Evolutionary conservation across 1,140 invertebrate species (phyloP).

Genomic region (Micrasema longulum): DNA sequence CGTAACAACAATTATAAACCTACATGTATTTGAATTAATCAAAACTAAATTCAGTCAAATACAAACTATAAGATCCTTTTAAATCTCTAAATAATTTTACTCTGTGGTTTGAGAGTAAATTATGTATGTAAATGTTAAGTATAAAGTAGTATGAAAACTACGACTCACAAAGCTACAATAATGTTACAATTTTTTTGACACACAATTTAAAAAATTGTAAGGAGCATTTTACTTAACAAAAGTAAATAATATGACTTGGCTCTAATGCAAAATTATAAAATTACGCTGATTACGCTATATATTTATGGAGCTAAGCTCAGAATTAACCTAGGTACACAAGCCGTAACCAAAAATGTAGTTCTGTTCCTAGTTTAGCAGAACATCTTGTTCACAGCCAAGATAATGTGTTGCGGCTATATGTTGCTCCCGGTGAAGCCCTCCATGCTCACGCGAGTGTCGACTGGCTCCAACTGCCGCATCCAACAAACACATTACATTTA

Average conservation of each 20-base stretch:
- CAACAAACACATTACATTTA: constrained; percentile 45
- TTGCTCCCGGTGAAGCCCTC: constrained; percentile 54
- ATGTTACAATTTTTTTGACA: constrained; percentile 23
- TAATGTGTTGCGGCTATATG: constrained; percentile 40
- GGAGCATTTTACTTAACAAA: constrained; percentile 3
- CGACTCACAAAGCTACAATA: constrained; percentile 17
- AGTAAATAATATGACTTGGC: neutral
- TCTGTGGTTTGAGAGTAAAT: too few species aligned
- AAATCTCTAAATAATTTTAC: too few species aligned
- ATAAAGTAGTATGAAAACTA: constrained; percentile 41
- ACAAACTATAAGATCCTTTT: too few species aligned
- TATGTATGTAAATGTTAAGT: constrained; percentile 10
- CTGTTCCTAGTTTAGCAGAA: constrained; percentile 9
- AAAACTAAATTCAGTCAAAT: too few species aligned
- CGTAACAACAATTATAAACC: constrained; percentile 17
- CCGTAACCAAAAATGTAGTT: constrained; percentile 18
- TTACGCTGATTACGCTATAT: neutral
- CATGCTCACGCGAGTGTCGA: constrained; percentile 51
- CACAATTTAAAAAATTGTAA: constrained; percentile 10
- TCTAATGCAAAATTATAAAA: constrained; percentile 2
- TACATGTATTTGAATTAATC: neutral
- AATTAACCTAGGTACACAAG: constrained; percentile 9
- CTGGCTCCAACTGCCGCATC: constrained; percentile 48
- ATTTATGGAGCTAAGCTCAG: constrained; percentile 23
- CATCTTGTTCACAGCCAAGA: constrained; percentile 28